These are phyloP conservation scores for Agrotis clavis DNA, from an alignment of 2,888 invertebrate species.

Conservation along the genomic window DNA sequence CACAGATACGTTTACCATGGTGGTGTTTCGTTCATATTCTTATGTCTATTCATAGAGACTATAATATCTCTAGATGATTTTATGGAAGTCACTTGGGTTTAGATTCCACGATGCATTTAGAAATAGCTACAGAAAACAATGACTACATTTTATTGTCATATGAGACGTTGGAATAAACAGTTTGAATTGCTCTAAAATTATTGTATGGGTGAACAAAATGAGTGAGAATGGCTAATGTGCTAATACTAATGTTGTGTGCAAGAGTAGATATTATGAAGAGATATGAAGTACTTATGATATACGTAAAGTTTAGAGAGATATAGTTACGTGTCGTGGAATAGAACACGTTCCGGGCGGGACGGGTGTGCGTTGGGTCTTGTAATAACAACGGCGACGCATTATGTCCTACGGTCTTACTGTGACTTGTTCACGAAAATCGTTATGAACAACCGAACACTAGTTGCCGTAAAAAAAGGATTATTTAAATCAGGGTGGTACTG, in stretches of 20 bases:
- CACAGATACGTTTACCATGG: conserved; percentile 86
- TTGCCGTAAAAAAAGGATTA: neutral
- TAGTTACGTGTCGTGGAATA: conserved; percentile 88
- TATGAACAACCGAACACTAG: conserved; percentile 1
- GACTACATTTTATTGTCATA: conserved; percentile 79
- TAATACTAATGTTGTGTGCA: conserved; percentile 75
- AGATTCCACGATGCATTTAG: conserved; percentile 39
- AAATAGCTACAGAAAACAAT: conserved; percentile 58
- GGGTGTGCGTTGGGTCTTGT: conserved; percentile 87
- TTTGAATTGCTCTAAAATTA: conserved; percentile 34
- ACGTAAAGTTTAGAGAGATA: conserved; percentile 69
- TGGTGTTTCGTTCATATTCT: conserved; percentile 81
- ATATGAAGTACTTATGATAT: conserved; percentile 72
- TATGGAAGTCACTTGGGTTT: conserved; percentile 44
- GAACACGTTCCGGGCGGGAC: conserved; percentile 89
- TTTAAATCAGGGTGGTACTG: no score
- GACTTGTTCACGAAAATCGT: conserved; percentile 53
- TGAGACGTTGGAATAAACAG: conserved; percentile 68
- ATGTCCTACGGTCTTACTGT: conserved; percentile 66
- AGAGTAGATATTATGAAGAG: conserved; percentile 77
- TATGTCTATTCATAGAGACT: conserved; percentile 61
- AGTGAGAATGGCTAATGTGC: conserved; percentile 51
- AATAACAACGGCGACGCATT: conserved; percentile 70
- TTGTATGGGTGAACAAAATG: conserved; percentile 28
- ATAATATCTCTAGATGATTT: conserved; percentile 59